phyloP scores from a whole-genome alignment of 2,888 invertebrate species.

The Drymonia ruficornis region DNA sequence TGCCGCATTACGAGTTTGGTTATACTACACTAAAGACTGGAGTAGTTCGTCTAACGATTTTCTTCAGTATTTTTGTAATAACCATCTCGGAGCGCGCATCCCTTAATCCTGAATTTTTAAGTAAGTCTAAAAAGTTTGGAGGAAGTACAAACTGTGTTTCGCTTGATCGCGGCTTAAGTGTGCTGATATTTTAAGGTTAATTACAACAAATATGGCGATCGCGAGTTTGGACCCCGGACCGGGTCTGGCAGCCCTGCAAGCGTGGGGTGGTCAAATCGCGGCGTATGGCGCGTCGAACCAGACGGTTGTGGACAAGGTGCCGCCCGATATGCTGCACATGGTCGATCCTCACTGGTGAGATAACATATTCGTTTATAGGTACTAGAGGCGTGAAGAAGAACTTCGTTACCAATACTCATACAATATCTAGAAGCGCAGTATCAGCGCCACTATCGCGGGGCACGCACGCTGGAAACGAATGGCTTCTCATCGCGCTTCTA shows the following conservation, averaged over 20 bases:
- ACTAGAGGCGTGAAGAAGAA: too few relatives aligned
- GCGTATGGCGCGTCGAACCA: conserved; percentile 86
- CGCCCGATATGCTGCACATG: conserved; percentile 90
- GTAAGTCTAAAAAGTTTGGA: conserved; percentile 42
- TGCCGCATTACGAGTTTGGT: conserved; percentile 71
- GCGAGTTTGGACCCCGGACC: conserved; percentile 75
- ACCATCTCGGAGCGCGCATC: conserved; percentile 70
- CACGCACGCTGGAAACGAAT: too few relatives aligned
- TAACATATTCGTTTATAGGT: neutral
- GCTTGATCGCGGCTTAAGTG: neutral
- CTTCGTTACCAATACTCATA: too few relatives aligned
- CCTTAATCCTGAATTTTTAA: conserved; percentile 53
- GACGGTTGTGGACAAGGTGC: conserved; percentile 93
- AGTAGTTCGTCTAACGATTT: conserved; percentile 84
- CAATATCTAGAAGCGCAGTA: too few relatives aligned
- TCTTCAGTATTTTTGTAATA: conserved; percentile 83
- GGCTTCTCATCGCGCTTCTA: too few relatives aligned
- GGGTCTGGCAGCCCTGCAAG: conserved; percentile 74
- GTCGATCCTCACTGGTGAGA: conserved; percentile 91
- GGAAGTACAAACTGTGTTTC: neutral
- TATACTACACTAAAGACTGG: conserved; percentile 77
- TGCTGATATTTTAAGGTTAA: conserved; percentile 38
- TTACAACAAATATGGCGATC: conserved; percentile 63
- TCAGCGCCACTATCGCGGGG: too few relatives aligned
- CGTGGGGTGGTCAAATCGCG: conserved; percentile 78